Percentiles rank a stretch among this genome's conserved stretches.
Conservation (phyloP, 2,888 invertebrate species). For the Heliconius hortense region DNA sequence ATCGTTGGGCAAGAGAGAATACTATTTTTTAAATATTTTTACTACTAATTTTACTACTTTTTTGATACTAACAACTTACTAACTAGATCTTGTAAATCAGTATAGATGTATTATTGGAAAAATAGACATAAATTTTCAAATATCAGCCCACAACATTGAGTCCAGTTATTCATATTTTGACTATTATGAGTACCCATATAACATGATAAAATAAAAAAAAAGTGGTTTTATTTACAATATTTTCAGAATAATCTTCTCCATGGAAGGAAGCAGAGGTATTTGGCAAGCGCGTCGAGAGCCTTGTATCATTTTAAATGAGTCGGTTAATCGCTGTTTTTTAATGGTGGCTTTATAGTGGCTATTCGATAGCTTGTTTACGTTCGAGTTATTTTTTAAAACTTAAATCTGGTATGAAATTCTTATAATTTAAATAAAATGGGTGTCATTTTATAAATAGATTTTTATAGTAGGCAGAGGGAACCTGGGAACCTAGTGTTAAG, state of each 20-base stretch:
- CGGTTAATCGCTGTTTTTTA: constrained; percentile 68
- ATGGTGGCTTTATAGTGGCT: constrained; percentile 45
- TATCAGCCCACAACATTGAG: too few species aligned
- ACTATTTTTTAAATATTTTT: too few species aligned
- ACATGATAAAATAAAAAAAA: background rate
- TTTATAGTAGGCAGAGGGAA: background rate
- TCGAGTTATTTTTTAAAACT: constrained; percentile 29
- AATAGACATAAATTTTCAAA: background rate
- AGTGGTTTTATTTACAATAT: background rate
- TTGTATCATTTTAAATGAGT: constrained; percentile 78
- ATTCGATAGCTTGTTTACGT: constrained; percentile 36
- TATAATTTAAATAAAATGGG: background rate
- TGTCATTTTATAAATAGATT: background rate
- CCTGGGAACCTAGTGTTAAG: background rate
- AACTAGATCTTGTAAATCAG: background rate
- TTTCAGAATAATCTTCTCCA: constrained; percentile 47
- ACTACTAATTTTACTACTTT: too few species aligned
- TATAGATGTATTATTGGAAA: background rate
- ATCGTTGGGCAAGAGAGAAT: too few species aligned
- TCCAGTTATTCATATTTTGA: background rate
- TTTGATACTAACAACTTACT: too few species aligned
- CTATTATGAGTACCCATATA: background rate
- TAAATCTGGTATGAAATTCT: background rate
- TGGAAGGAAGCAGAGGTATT: constrained; percentile 62
- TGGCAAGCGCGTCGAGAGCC: constrained; percentile 68